Percentiles rank a stretch among this genome's conserved stretches.
phyloP scores from a whole-genome alignment of 2,797 vertebrate genomes.

The Sebastes minor region DNA sequence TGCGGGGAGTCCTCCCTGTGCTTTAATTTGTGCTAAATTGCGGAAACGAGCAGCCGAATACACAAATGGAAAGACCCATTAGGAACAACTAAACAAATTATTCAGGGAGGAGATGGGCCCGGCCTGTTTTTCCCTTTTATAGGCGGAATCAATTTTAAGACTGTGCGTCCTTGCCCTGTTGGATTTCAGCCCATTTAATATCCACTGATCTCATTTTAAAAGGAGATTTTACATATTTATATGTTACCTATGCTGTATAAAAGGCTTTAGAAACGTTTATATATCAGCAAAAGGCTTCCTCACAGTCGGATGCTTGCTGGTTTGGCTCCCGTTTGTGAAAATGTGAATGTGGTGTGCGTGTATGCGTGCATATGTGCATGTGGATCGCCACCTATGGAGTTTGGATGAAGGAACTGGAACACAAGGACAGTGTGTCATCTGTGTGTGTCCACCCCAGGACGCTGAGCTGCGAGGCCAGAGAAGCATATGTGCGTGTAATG shows the following conservation, averaged over 20 bases:
- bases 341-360: not conserved
- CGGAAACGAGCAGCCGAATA: conserved; percentile 46
- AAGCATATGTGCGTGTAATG: conserved; percentile 50
- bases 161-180: not conserved
- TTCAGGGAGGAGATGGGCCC: conserved; percentile 3
- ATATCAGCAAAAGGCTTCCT: conserved; percentile 2
- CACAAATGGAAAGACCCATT: conserved; percentile 58
- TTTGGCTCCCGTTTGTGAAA: conserved; percentile 3
- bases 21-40: conserved; percentile 56
- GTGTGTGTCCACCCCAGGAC: conserved; percentile 59
- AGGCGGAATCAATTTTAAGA: not conserved
- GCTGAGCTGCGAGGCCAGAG: conserved; percentile 7
- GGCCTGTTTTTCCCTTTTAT: conserved; percentile 10
- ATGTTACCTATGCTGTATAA: not conserved
- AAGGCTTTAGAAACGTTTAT: not conserved
- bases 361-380: conserved; percentile 12
- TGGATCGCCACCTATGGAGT: conserved; percentile 33
- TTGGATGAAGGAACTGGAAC: conserved; percentile 55
- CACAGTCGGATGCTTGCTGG: conserved; percentile 3
- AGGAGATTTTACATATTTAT: conserved; percentile 2
- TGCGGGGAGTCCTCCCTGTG: conserved; percentile 16
- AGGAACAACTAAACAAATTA: conserved; percentile 46
- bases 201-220: conserved; percentile 6
- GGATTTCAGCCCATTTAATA: conserved; percentile 6
- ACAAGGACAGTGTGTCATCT: conserved; percentile 60